Conservation (phyloP, 53 echinoderm and acorn worm species). For the Astropecten irregularis region DNA sequence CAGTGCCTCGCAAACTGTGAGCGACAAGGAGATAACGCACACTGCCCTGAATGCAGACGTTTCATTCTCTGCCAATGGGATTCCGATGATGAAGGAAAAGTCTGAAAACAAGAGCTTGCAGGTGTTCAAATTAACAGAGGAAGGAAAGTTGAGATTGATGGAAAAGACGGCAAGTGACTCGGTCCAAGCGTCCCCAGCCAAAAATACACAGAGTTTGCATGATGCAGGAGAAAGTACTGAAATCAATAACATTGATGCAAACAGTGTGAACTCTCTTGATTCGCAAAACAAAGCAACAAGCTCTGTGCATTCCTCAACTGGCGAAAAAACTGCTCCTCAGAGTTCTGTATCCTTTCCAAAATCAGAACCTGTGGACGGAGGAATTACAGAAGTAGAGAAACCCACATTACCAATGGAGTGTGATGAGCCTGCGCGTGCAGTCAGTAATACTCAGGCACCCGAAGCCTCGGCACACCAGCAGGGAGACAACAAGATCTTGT, state of each 20-base stretch:
- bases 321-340: neutral
- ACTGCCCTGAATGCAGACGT: neutral
- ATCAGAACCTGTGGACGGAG: neutral
- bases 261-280: neutral
- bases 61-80: neutral
- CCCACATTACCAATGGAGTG: conserved; percentile 21
- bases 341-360: neutral
- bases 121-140: conserved; percentile 23
- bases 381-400: neutral
- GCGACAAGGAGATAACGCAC: neutral
- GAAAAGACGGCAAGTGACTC: neutral
- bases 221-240: conserved; percentile 1
- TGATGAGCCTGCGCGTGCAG: neutral
- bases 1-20: neutral
- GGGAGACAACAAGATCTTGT: conserved; percentile 4
- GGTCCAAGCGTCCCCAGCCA: neutral
- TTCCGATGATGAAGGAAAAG: neutral
- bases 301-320: neutral
- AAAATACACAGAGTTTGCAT: neutral
- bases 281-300: neutral
- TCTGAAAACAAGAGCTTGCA: conserved; percentile 29
- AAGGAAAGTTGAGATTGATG: conserved; percentile 23
- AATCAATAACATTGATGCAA: conserved; percentile 8
- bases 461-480: neutral
- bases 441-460: neutral